Percentiles rank a stretch among this genome's conserved stretches.
Evolutionary conservation across 1,140 invertebrate genomes (phyloP).

Genomic region (Augochlora pura): DNA sequence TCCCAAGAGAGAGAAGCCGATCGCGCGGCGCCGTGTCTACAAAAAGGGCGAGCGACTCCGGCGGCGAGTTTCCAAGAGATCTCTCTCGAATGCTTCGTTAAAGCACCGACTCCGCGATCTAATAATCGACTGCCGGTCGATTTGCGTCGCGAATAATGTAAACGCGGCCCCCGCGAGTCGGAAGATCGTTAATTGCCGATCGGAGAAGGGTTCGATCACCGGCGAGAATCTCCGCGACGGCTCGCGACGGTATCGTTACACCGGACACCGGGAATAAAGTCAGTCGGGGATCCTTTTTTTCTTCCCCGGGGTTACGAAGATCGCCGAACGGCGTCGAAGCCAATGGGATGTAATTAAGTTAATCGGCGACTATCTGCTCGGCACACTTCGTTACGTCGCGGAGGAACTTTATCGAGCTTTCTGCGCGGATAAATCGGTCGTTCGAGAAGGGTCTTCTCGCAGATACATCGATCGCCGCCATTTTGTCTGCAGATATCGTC

Average conservation of each 20-base stretch:
- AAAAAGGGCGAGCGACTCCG: background rate
- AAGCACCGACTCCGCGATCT: background rate
- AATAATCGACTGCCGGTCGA: constrained; percentile 14
- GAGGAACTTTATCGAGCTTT: no score
- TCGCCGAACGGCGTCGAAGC: constrained; percentile 46
- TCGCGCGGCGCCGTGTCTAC: background rate
- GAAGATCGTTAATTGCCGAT: constrained; percentile 29
- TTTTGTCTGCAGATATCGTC: no score
- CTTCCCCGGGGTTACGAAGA: background rate
- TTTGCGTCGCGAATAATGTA: constrained; percentile 17
- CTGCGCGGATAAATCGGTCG: no score
- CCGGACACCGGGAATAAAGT: constrained; percentile 11
- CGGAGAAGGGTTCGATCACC: background rate
- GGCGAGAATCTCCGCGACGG: background rate
- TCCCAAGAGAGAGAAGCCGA: no score
- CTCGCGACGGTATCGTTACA: constrained; percentile 14
- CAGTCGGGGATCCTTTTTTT: constrained; percentile 26
- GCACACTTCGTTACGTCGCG: constrained; percentile 70
- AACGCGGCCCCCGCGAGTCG: background rate
- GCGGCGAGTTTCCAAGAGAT: background rate
- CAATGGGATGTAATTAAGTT: constrained; percentile 71
- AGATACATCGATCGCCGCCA: no score
- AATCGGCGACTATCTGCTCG: constrained; percentile 71
- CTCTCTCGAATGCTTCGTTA: background rate
- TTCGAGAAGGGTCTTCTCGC: no score